A percentile compares a stretch with the other conserved stretches of the same genome.
These are phyloP conservation scores for Scolopax rusticola DNA, from an alignment of 2,797 vertebrate genomes.

Conservation along the genomic window DNA sequence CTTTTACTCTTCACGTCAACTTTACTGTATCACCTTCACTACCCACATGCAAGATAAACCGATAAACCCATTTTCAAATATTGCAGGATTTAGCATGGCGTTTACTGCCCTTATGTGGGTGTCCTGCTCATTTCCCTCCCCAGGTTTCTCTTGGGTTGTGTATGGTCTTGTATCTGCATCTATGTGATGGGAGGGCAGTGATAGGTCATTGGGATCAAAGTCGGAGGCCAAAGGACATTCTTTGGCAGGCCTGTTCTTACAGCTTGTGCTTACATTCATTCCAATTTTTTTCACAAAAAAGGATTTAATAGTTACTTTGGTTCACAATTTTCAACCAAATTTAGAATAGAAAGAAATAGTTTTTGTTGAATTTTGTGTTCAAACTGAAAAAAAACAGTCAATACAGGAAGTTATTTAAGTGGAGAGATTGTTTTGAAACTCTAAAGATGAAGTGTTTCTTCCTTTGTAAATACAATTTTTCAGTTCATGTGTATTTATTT, in stretches of 20 bases:
- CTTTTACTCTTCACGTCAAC: background rate
- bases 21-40: background rate
- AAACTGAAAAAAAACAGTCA: background rate
- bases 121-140: background rate
- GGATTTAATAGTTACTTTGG: background rate
- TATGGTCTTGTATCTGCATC: too few relatives aligned
- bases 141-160: background rate
- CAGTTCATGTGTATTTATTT: background rate
- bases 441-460: background rate
- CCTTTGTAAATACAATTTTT: background rate
- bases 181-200: background rate
- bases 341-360: background rate
- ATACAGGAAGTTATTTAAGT: background rate
- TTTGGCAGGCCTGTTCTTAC: background rate
- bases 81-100: accelerated
- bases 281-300: accelerated
- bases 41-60: background rate
- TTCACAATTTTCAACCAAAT: background rate
- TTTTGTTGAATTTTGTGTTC: background rate
- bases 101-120: background rate
- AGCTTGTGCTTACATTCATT: accelerated
- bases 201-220: background rate
- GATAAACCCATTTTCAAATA: background rate
- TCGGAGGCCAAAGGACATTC: background rate
- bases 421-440: background rate